Base-by-base conservation (phyloP, 2,797 vertebrate species). In the Pseudochirops corinnae region DNA sequence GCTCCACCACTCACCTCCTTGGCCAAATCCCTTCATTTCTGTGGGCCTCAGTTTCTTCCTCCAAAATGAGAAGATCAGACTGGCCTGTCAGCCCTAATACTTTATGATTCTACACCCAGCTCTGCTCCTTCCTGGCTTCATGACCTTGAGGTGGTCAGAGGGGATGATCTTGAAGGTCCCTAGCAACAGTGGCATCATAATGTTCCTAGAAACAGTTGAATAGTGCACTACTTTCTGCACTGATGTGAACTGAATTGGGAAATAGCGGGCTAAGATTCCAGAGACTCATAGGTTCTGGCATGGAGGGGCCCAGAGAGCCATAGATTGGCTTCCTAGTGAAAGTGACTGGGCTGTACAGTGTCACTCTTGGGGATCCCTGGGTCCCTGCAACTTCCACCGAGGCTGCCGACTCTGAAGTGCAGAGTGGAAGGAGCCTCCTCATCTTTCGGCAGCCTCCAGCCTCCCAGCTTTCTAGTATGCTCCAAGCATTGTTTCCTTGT, bases 371-470 rank as follows among this genome's bases (percentile, higher is more conserved):
- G 90, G n/a, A 46, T 95, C 94, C 92, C 55, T 92, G 91, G 92
- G 93, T n/a, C 91, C 87, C 92, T 55, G 74, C 94, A 95, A 94
- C 31, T 94, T 96, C 97, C 96, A 97, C 97, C 96, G 96, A 97
- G 96, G 93, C 95, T 93, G 93, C 96, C 93, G 91, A 56, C 46
- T 92, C 67, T 90, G 55, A 56, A 94, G 94, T 92, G 95, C 95
- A 95, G 56, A 95, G 92, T 3, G 33, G 56, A 90, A 58, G 90
- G 87, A 62, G 67, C 91, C 46, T 92, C 82, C 94, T 96, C 67
- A 57, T 94, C 90, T 57, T 18, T 55, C 60, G 0, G 39, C 11
- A 46, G 74, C 33, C 60, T 92, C 91, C 52, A 93, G 90, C 52
- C 31, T 56, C 92, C 52, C 74, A 92, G 93, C 93, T 91, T 95